Percentiles rank a stretch among this genome's conserved stretches.
Conservation (phyloP, 1,140 invertebrate species). For the Propsilocerus akamusi region DNA sequence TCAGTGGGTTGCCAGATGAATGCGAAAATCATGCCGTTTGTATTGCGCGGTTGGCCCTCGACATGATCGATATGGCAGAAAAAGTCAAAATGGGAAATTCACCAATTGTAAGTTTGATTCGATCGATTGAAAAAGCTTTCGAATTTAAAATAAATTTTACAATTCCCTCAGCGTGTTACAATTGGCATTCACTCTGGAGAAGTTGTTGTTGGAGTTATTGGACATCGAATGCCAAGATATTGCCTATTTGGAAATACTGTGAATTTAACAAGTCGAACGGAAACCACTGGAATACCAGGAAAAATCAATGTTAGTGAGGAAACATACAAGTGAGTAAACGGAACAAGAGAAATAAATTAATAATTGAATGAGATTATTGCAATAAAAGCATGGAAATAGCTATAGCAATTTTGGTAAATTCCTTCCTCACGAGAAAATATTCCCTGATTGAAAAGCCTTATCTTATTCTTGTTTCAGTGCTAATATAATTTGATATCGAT, state of each 20-base stretch:
- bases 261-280: slow-evolving; percentile 84
- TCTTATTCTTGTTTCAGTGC: too few species aligned
- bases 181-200: slow-evolving; percentile 94
- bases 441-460: too few species aligned
- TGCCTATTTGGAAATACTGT: slow-evolving; percentile 95
- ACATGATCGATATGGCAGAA: slow-evolving; percentile 88
- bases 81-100: slow-evolving; percentile 71
- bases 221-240: slow-evolving; percentile 92
- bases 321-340: slow-evolving; percentile 70
- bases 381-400: not conserved
- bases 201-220: slow-evolving; percentile 91
- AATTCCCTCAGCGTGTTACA: slow-evolving; percentile 57
- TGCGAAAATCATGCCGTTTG: slow-evolving; percentile 81
- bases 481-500: too few species aligned
- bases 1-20: slow-evolving; percentile 87
- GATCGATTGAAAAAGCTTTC: not conserved
- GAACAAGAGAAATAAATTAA: slow-evolving; percentile 1
- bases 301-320: slow-evolving; percentile 88
- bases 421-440: not conserved
- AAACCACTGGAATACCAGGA: slow-evolving; percentile 81
- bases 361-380: not conserved
- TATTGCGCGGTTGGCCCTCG: slow-evolving; percentile 79
- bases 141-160: slow-evolving; percentile 5
- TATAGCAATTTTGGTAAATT: too few species aligned
- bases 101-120: slow-evolving; percentile 49